Base-by-base conservation (phyloP, 2,888 invertebrate species). In the Metopia argyrocephala region DNA sequence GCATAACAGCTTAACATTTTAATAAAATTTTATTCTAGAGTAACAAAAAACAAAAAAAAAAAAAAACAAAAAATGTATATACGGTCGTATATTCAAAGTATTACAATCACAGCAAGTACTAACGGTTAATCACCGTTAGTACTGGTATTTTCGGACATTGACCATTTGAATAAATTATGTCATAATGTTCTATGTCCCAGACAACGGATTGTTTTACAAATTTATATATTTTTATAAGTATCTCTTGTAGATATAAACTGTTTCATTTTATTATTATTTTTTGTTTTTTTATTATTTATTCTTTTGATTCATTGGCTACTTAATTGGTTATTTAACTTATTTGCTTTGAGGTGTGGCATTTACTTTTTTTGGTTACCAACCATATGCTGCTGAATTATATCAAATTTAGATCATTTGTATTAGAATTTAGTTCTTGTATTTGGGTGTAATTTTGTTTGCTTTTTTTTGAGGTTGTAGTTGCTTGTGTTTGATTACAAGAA, bases 281-380 rank as follows among this genome's bases (percentile, higher is more conserved):
- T 48, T 56, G 64, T 45, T 31, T 56, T 68, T 45, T 56, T 31
- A 48, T 12, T 45, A 21, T 61, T 57, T 68, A 57, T 73, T 81
- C 48, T 71, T 69, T 56, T 46, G 64, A 73, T 69, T 73, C 61
- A 69, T 48, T 48, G 38, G 54, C 27, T 48, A 21, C 65, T 73
- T 61, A 76, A 76, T 69, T 76, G 45, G 69, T 69, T 64, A 46
- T 5, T 50, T 45, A 70, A 74, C 70, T 62, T 62, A 65, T 74
- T 76, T 66, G 52, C 48, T 69, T 52, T 45, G 25, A 69, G 80
- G 80, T 74, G 80, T 69, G 80, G 80, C 80, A 46, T 74, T 81
- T 59, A 38, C 62, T 69, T 73, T 64, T 15, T 38, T 38, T 15
- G 57, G 28, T 50, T 12, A 48, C 25, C 45, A 15, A 62, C 25